Evolutionary conservation across 2,888 invertebrate species (phyloP).

Genomic region (Napeogenes inachia): DNA sequence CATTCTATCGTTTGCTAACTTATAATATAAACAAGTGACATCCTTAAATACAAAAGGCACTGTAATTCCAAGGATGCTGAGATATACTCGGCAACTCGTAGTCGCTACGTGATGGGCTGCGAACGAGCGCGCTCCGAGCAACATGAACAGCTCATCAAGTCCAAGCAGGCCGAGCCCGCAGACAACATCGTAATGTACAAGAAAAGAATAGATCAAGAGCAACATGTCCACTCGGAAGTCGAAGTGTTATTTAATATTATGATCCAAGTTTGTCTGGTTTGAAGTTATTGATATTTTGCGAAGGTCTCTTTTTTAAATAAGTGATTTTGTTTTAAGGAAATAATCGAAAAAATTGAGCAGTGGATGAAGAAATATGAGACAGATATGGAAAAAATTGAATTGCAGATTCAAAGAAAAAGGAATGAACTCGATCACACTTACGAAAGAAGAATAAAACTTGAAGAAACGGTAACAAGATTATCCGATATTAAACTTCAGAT

Average conservation of each 20-base stretch:
- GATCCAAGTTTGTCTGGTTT: conserved; percentile 42
- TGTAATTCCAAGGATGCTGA: conserved; percentile 39
- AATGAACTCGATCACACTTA: conserved; percentile 41
- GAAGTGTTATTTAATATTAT: conserved; percentile 45
- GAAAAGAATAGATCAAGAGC: conserved; percentile 46
- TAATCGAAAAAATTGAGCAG: conserved; percentile 45
- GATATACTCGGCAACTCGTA: conserved; percentile 38
- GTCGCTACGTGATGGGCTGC: conserved; percentile 53
- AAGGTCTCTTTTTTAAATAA: background rate
- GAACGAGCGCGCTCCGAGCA: conserved; percentile 56
- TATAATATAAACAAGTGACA: too few relatives aligned
- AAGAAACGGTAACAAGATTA: conserved; percentile 41
- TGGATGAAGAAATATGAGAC: conserved; percentile 60
- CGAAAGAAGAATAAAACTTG: conserved; percentile 38
- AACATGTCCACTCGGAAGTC: conserved; percentile 53
- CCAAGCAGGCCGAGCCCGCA: conserved; percentile 37
- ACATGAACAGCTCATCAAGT: conserved; percentile 37
- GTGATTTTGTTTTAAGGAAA: conserved; percentile 42
- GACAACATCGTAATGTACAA: conserved; percentile 42
- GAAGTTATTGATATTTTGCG: too few relatives aligned
- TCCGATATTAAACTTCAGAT: background rate
- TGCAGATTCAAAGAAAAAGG: conserved; percentile 52
- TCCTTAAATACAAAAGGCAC: too few relatives aligned
- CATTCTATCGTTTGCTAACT: too few relatives aligned
- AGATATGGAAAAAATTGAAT: conserved; percentile 54